These are phyloP conservation scores for Tachysurus vachellii DNA, from an alignment of 2,113 vertebrate genomes.

Conservation along the genomic window DNA sequence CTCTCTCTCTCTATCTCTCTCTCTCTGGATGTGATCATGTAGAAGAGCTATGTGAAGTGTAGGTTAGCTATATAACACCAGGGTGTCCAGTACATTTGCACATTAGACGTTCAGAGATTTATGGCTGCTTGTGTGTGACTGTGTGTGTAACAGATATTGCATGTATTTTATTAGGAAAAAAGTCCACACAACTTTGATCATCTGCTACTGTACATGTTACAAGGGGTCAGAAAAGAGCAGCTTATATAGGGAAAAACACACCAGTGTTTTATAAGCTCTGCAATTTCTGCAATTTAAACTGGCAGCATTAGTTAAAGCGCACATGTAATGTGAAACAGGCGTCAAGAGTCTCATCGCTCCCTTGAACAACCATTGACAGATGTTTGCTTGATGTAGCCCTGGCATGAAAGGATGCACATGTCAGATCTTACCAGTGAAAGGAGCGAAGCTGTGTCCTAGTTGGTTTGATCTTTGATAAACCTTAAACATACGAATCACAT, in stretches of 20 bases:
- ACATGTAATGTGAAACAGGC: constrained; percentile 38
- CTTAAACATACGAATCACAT: constrained; percentile 31
- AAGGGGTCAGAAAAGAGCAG: not conserved
- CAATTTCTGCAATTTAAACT: not conserved
- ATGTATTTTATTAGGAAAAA: not conserved
- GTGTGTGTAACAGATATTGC: not conserved
- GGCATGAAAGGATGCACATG: constrained; percentile 55
- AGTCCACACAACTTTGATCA: constrained; percentile 20
- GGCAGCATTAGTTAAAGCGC: constrained; percentile 33
- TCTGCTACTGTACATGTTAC: not conserved
- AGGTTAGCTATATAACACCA: constrained; percentile 27
- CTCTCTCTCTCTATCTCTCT: not conserved
- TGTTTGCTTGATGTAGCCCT: constrained; percentile 51
- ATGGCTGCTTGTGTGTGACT: constrained; percentile 26
- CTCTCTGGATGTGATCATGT: constrained; percentile 1
- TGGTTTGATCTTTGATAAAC: constrained; percentile 52
- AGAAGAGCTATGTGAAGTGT: constrained; percentile 27
- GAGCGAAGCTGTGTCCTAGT: not conserved
- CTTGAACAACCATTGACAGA: constrained; percentile 34
- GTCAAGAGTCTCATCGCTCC: constrained; percentile 9
- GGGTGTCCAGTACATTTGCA: constrained; percentile 36
- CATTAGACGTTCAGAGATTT: constrained; percentile 36
- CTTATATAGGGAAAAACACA: constrained; percentile 9
- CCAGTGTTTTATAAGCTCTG: not conserved
- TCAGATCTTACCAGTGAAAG: constrained; percentile 34